These are phyloP conservation scores for Drosophila phalerata DNA, from an alignment of 2,888 invertebrate genomes.

Conservation along the genomic window DNA sequence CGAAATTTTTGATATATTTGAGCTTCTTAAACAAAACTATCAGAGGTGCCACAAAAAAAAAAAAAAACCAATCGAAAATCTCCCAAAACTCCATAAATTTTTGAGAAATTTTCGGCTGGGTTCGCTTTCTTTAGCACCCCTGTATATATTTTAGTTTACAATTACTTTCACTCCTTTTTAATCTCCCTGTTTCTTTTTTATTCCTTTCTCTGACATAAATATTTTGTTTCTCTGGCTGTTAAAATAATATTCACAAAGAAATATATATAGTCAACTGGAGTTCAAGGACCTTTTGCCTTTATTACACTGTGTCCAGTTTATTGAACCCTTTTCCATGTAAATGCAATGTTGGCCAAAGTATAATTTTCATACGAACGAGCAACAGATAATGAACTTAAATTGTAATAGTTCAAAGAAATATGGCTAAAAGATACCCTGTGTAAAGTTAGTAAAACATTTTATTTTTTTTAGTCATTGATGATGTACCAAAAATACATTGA, in stretches of 20 bases:
- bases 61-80: too few species aligned
- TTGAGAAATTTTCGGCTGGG: too few species aligned
- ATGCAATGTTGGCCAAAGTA: slow-evolving; percentile 12
- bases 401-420: background rate
- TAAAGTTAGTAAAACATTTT: too few species aligned
- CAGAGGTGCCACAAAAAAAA: too few species aligned
- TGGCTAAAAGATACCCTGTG: background rate
- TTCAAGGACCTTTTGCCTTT: slow-evolving; percentile 19
- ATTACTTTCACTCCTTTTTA: background rate
- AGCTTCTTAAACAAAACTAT: too few species aligned
- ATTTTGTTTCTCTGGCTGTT: slow-evolving; percentile 2
- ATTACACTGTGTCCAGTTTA: slow-evolving; percentile 14
- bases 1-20: too few species aligned
- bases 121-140: too few species aligned
- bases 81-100: too few species aligned
- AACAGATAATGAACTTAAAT: slow-evolving; percentile 6
- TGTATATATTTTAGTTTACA: too few species aligned
- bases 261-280: background rate
- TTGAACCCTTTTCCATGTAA: slow-evolving; percentile 33
- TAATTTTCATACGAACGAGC: slow-evolving; percentile 14
- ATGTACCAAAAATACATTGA: too few species aligned
- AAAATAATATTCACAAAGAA: slow-evolving; percentile 16
- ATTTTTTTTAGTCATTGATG: too few species aligned
- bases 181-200: background rate
- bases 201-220: background rate